A percentile compares a stretch with the other conserved stretches of the same genome.
phyloP scores from a whole-genome alignment of 2,888 invertebrate genomes.

The Drosophila colorata region DNA sequence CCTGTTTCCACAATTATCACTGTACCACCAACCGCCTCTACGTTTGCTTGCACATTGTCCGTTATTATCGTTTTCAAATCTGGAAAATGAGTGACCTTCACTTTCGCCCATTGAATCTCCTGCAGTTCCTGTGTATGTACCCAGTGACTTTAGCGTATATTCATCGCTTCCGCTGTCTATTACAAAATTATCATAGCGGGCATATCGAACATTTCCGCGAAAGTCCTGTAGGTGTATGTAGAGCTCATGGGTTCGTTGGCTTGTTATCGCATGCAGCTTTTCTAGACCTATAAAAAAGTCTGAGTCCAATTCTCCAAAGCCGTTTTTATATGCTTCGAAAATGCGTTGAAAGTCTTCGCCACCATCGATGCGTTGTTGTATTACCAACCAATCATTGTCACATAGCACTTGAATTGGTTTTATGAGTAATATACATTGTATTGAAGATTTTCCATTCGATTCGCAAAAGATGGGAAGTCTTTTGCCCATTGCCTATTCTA shows the following conservation, averaged over 20 bases:
- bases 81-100: background rate
- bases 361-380: constrained; percentile 8
- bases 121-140: constrained; percentile 3
- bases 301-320: background rate
- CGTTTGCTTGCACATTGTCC: constrained; percentile 2
- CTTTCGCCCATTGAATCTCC: background rate
- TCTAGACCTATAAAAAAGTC: constrained; percentile 21
- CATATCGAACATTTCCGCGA: background rate
- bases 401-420: background rate
- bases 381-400: background rate
- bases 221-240: background rate
- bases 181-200: constrained; percentile 1
- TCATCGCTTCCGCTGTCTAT: background rate
- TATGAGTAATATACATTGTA: background rate
- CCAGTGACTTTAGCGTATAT: background rate
- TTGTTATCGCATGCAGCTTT: background rate
- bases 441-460: background rate
- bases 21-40: constrained; percentile 19
- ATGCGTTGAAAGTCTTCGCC: background rate
- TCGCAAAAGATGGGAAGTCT: background rate
- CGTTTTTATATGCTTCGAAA: background rate
- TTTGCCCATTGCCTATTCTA: background rate
- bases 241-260: background rate
- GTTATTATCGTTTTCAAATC: background rate
- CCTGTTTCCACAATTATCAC: background rate